Evolutionary conservation across 2,888 invertebrate species (phyloP), one percentile per base, ranked within the genome.

Genomic region (Myathropa florea): DNA sequence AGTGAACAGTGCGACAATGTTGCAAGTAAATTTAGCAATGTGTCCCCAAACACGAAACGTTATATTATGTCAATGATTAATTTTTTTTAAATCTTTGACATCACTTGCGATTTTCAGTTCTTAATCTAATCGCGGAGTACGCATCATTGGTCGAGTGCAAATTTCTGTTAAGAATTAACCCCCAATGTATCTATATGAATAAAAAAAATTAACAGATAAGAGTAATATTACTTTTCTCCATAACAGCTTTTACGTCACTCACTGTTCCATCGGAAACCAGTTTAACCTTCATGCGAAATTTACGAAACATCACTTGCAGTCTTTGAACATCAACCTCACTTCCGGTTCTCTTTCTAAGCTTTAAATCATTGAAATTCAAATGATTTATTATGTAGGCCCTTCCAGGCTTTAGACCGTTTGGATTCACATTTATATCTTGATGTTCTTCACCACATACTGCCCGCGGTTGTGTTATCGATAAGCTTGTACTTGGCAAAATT

Each of bases 311-410:
- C 12, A 3, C 23, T 26, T 14, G 23, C 18, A 77, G 23, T 61
- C 60, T 39, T 4, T 53, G 7, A 2, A 77, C 30, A 30, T 77
- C 76, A 0, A 10, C 3, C 3, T 68, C 61, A 18, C 67, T 68
- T 3, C 76, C 76, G 1, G n/a, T 28, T 14, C 76, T 14, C 28
- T 10, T n/a, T 18, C 14, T 67, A 2, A 68, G 57, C 4, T 46
- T 18, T 3, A 12, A 1, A 14, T 77, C 28, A 26, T 77, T 61
- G 21, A 77, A 77, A 18, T 67, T 33, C 14, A 68, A 14, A 10
- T 67, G 67, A 55, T 77, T 77, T 21, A 77, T 68, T 30, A 77
- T 61, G 28, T 68, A 77, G 0, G 76, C 76, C 46, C 76, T 68
- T 12, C 76, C 76, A 4, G 76, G 76, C 12, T 59, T 10, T 0